These are phyloP conservation scores for Dicyrtomina minuta DNA, from an alignment of 2,888 invertebrate genomes.

Conservation along the genomic window DNA sequence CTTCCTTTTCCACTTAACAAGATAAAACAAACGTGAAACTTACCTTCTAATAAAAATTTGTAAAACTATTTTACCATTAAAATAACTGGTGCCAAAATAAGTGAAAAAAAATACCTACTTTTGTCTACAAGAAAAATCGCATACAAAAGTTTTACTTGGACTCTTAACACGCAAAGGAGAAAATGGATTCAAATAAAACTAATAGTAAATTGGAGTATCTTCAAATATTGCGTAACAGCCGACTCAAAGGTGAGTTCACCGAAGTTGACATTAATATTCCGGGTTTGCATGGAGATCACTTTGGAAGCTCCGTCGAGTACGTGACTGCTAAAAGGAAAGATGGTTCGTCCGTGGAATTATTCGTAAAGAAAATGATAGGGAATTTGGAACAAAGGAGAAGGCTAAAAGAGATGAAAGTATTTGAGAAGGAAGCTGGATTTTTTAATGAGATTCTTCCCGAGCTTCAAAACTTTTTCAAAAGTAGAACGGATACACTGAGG, in stretches of 20 bases:
- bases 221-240: background rate
- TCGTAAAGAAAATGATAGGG: conserved; percentile 9
- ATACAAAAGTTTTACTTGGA: too few relatives aligned
- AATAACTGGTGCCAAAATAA: too few relatives aligned
- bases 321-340: conserved; percentile 14
- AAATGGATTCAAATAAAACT: too few relatives aligned
- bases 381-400: background rate
- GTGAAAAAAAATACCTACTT: too few relatives aligned
- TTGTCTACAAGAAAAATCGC: too few relatives aligned
- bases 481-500: background rate
- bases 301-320: conserved; percentile 15
- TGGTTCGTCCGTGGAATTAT: conserved; percentile 7
- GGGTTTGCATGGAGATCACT: conserved; percentile 16
- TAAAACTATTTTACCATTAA: too few relatives aligned
- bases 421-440: conserved; percentile 18
- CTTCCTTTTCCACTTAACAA: too few relatives aligned
- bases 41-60: too few relatives aligned
- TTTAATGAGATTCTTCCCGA: conserved; percentile 8
- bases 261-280: background rate
- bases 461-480: background rate
- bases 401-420: background rate
- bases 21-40: too few relatives aligned
- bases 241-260: background rate
- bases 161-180: too few relatives aligned
- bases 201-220: background rate